phyloP scores from a whole-genome alignment of 2,888 invertebrate species.

The Diadegma fenestrale region DNA sequence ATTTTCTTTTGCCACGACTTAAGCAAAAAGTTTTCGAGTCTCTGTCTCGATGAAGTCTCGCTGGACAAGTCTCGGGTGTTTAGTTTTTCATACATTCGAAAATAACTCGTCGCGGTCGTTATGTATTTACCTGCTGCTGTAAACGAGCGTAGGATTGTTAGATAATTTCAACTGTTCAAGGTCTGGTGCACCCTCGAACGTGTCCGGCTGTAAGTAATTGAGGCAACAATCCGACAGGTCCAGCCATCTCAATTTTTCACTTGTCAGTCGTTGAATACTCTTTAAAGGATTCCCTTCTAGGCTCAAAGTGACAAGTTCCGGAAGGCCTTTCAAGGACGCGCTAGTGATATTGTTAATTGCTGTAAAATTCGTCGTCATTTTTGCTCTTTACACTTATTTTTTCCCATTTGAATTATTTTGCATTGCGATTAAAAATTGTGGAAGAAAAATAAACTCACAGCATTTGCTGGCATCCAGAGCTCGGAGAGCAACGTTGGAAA shows the following conservation, averaged over 20 bases:
- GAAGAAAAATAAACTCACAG: conserved; percentile 78
- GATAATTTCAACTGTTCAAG: conserved; percentile 79
- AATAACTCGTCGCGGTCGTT: conserved; percentile 53
- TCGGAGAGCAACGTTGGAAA: conserved; percentile 87
- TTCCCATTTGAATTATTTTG: not conserved
- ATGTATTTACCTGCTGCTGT: conserved; percentile 78
- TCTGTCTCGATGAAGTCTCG: not conserved
- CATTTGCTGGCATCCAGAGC: conserved; percentile 88
- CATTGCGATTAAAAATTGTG: not conserved
- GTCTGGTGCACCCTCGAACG: conserved; percentile 78
- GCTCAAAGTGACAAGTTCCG: conserved; percentile 88
- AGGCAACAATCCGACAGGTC: conserved; percentile 81
- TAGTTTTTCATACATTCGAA: conserved; percentile 37
- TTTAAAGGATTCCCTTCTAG: conserved; percentile 87
- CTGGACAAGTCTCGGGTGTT: conserved; percentile 26
- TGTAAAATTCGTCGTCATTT: conserved; percentile 55
- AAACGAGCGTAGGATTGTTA: conserved; percentile 80
- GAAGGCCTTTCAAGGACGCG: conserved; percentile 88
- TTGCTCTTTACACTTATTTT: conserved; percentile 5
- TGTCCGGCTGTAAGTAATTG: conserved; percentile 77
- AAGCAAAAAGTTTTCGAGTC: conserved; percentile 1
- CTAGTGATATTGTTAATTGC: conserved; percentile 88
- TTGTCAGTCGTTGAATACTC: conserved; percentile 75
- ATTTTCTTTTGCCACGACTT: not conserved
- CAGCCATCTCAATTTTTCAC: conserved; percentile 77